Conservation (phyloP, 2,888 invertebrate species). For the Thereva unica region DNA sequence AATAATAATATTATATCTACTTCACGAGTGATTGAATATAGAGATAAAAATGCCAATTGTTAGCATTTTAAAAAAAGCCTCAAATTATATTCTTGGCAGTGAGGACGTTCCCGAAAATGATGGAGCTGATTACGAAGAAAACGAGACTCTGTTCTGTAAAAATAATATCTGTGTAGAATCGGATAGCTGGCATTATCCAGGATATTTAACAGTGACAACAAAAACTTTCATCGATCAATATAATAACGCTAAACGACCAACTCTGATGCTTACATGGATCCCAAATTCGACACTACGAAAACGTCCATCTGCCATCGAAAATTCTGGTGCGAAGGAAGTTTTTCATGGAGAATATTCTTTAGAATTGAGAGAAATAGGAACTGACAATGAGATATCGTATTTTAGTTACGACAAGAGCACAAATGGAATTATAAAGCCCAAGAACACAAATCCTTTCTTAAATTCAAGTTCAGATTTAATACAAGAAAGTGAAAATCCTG, state of each 20-base stretch:
- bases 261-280: constrained; percentile 91
- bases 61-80: constrained; percentile 76
- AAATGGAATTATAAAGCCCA: not conserved
- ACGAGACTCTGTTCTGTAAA: constrained; percentile 86
- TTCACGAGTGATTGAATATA: no score
- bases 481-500: constrained; percentile 35
- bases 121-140: constrained; percentile 73
- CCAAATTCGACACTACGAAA: constrained; percentile 87
- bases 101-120: constrained; percentile 66
- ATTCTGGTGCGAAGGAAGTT: constrained; percentile 46
- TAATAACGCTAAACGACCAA: constrained; percentile 75
- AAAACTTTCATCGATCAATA: constrained; percentile 79
- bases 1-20: no score
- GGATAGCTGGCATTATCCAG: constrained; percentile 88
- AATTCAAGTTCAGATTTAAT: constrained; percentile 49
- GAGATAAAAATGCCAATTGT: constrained; percentile 70
- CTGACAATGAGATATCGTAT: no score
- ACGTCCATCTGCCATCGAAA: constrained; percentile 77
- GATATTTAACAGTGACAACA: constrained; percentile 85
- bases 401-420: no score
- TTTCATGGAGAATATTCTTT: constrained; percentile 35
- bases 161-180: constrained; percentile 95
- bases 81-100: constrained; percentile 75
- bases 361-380: no score
- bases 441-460: constrained; percentile 59